phyloP scores from a whole-genome alignment of 2,888 invertebrate species.

The Coenonympha glycerion region DNA sequence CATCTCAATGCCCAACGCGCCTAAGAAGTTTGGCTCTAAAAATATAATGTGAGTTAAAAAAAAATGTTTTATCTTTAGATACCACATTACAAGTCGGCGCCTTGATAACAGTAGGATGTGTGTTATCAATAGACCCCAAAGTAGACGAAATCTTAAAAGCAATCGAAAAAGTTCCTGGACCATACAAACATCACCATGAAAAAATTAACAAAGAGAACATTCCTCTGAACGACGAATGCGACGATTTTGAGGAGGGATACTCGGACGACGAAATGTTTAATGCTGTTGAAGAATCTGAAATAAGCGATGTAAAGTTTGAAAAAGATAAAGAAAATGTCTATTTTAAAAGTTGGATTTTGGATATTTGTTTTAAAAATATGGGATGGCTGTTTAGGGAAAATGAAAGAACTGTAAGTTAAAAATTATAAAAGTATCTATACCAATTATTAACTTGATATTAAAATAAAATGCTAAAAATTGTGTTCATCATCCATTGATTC shows the following conservation, averaged over 20 bases:
- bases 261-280: slow-evolving; percentile 64
- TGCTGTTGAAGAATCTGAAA: slow-evolving; percentile 32
- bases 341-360: slow-evolving; percentile 77
- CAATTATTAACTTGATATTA: not conserved
- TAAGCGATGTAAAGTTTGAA: slow-evolving; percentile 18
- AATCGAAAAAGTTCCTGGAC: slow-evolving; percentile 63
- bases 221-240: slow-evolving; percentile 46
- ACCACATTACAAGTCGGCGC: slow-evolving; percentile 83
- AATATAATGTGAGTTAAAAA: too few species aligned
- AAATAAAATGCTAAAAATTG: too few species aligned
- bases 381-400: slow-evolving; percentile 58
- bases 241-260: slow-evolving; percentile 67
- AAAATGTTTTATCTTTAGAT: too few species aligned
- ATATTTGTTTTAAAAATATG: slow-evolving; percentile 77
- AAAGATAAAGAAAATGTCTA: slow-evolving; percentile 40
- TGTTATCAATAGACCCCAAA: slow-evolving; percentile 79
- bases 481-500: too few species aligned
- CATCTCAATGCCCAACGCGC: too few species aligned
- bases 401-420: slow-evolving; percentile 46
- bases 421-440: too few species aligned
- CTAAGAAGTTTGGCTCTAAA: too few species aligned
- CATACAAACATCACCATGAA: slow-evolving; percentile 36
- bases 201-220: slow-evolving; percentile 35
- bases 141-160: slow-evolving; percentile 78
- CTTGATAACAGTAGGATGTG: slow-evolving; percentile 82